Conservation (phyloP, 2,888 invertebrate species). For the Kryphioiulus occultus region DNA sequence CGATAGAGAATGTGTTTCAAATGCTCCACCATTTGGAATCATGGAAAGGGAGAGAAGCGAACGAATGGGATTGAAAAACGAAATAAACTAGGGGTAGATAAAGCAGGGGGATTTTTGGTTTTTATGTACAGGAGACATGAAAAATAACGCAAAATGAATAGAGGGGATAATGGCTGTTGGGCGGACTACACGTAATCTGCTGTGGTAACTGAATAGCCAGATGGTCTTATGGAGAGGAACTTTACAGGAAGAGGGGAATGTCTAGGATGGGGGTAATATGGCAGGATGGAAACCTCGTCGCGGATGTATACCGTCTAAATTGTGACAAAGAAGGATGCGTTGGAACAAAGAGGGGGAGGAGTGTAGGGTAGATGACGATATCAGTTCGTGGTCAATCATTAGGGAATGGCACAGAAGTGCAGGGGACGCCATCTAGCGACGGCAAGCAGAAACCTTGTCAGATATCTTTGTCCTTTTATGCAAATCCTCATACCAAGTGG, state of each 20-base stretch:
- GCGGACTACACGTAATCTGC: not conserved
- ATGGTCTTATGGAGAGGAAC: not conserved
- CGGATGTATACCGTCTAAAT: not conserved
- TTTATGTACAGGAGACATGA: not conserved
- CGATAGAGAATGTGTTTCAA: not conserved
- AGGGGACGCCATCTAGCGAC: not conserved
- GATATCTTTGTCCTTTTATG: too few relatives aligned
- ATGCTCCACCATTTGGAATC: not conserved
- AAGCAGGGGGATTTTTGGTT: not conserved
- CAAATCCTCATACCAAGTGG: too few relatives aligned
- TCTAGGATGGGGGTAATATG: not conserved
- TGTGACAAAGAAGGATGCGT: not conserved
- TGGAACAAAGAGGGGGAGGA: not conserved
- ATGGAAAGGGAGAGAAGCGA: not conserved
- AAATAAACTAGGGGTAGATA: slow-evolving; percentile 27
- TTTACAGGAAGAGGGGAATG: not conserved
- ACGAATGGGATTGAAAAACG: not conserved
- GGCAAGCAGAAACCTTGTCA: not conserved
- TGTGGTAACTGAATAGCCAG: slow-evolving; percentile 25
- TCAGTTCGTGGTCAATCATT: not conserved
- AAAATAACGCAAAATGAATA: slow-evolving; percentile 22
- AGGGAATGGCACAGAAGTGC: not conserved
- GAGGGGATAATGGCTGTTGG: slow-evolving; percentile 24
- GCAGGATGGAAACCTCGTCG: not conserved
- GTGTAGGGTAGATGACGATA: not conserved